Evolutionary conservation across 2,113 vertebrate genomes (phyloP).

Genomic region (Fulica atra): DNA sequence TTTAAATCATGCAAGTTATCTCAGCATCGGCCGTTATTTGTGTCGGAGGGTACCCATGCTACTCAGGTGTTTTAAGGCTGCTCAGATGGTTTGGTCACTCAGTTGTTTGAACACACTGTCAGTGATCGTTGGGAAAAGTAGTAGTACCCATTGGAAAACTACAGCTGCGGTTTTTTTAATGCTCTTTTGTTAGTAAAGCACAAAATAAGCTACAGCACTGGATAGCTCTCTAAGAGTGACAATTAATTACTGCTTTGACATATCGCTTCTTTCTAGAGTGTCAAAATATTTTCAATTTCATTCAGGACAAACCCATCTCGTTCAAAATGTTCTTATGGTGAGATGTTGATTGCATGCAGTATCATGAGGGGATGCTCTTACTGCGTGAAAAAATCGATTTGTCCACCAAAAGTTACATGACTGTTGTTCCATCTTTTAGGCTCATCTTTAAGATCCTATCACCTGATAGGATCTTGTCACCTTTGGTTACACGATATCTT

Average conservation of each 20-base stretch:
- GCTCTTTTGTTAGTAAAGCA: not conserved
- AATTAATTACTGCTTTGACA: not conserved
- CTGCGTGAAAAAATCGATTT: not conserved
- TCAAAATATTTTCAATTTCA: slow-evolving; percentile 22
- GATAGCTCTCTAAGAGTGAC: not conserved
- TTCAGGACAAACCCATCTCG: not conserved
- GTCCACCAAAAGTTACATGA: not conserved
- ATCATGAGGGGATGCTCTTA: not conserved
- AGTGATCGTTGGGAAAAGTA: not conserved
- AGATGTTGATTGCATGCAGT: not conserved
- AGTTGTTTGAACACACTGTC: not conserved
- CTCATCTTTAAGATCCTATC: not conserved
- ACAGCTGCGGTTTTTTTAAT: not conserved
- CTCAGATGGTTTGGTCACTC: not conserved
- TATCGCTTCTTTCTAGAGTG: not conserved
- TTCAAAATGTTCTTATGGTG: not conserved
- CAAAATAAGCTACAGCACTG: not conserved
- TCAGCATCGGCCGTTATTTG: not conserved
- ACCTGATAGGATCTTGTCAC: not conserved
- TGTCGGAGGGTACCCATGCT: not conserved
- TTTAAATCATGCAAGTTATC: not conserved
- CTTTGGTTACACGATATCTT: not conserved
- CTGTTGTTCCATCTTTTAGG: not conserved
- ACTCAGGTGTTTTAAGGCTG: not conserved
- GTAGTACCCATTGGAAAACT: not conserved